phyloP scores from a whole-genome alignment of 2,888 invertebrate species.

The Nephrotoma guestfalica region DNA sequence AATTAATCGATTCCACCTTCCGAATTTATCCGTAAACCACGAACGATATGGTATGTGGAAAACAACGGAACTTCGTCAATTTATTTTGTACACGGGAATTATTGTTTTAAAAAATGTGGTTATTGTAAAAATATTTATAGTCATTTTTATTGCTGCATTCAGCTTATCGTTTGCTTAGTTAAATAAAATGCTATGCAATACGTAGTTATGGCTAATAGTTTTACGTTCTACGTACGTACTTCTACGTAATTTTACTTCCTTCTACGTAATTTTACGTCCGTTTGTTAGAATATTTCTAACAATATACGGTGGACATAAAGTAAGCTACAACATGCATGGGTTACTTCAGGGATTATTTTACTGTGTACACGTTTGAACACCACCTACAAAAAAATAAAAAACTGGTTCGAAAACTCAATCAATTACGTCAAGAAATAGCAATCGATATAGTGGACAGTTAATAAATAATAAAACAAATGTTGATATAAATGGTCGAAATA shows the following conservation, averaged over 20 bases:
- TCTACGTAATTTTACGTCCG: neutral
- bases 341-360: neutral
- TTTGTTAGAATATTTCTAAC: neutral
- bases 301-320: neutral
- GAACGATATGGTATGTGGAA: slow-evolving; percentile 12
- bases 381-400: neutral
- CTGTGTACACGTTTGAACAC: neutral
- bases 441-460: no score
- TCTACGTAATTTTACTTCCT: no score
- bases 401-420: neutral
- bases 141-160: no score
- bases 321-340: neutral
- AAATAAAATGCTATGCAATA: neutral
- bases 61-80: slow-evolving; percentile 9
- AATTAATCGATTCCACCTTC: slow-evolving; percentile 6
- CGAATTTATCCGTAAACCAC: slow-evolving; percentile 12
- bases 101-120: slow-evolving; percentile 12
- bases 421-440: no score
- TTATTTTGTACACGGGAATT: slow-evolving; percentile 12
- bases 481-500: no score
- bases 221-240: no score
- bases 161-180: neutral
- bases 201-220: neutral
- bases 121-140: neutral
- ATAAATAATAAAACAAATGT: no score